These are phyloP conservation scores for Tribolium castaneum DNA, from an alignment of 1,140 invertebrate genomes.

Conservation along the genomic window DNA sequence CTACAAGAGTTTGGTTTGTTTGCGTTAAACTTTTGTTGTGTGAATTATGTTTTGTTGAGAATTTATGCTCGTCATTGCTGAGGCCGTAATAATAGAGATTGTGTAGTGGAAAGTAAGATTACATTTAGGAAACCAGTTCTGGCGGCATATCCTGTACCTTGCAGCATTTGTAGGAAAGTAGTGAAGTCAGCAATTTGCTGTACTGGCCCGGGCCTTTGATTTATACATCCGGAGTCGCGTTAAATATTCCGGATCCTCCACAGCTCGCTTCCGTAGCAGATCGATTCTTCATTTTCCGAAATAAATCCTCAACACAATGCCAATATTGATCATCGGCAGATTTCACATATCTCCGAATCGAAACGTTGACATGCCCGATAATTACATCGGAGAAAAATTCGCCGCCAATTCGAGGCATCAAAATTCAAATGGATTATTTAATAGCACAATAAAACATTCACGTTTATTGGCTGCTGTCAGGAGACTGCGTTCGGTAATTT, in stretches of 20 bases:
- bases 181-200: constrained; percentile 56
- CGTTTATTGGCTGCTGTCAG: constrained; percentile 35
- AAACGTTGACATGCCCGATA: not conserved
- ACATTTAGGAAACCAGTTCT: not conserved
- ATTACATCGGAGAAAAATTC: constrained; percentile 8
- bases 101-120: not conserved
- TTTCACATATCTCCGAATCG: not conserved
- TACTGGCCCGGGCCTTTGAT: constrained; percentile 53
- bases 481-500: constrained; percentile 35
- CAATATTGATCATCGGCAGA: constrained; percentile 20
- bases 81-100: not conserved
- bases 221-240: constrained; percentile 53
- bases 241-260: constrained; percentile 58
- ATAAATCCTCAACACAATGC: constrained; percentile 41
- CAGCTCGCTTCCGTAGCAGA: constrained; percentile 52
- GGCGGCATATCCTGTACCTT: constrained; percentile 12
- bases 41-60: no score
- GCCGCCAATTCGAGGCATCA: constrained; percentile 10
- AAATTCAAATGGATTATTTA: constrained; percentile 42
- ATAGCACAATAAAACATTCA: constrained; percentile 42
- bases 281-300: constrained; percentile 43
- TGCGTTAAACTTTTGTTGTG: no score
- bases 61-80: no score
- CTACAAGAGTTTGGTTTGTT: no score
- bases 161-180: constrained; percentile 53